Percentiles rank a stretch among this genome's conserved stretches.
phyloP scores from a whole-genome alignment of 2,888 invertebrate genomes.

The Zygaena filipendulae region DNA sequence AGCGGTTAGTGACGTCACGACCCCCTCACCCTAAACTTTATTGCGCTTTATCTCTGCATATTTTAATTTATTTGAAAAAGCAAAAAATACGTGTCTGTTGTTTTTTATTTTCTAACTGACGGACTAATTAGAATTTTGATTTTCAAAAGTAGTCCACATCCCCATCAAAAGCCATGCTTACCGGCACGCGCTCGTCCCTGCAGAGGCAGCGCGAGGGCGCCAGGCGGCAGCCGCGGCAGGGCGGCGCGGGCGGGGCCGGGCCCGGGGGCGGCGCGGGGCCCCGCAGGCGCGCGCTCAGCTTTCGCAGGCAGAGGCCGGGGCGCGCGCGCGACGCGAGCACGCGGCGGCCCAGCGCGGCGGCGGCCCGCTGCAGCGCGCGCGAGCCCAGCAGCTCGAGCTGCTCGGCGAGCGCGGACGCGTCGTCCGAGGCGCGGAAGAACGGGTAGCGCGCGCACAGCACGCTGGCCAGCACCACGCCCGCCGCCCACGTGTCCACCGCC shows the following conservation, averaged over 20 bases:
- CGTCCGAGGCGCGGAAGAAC: slow-evolving; percentile 84
- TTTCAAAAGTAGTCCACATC: too few relatives aligned
- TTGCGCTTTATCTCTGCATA: too few relatives aligned
- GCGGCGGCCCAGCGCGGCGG: slow-evolving; percentile 67
- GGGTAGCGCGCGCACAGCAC: slow-evolving; percentile 84
- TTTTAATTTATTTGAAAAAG: too few relatives aligned
- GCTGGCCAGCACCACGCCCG: slow-evolving; percentile 80
- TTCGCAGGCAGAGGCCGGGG: slow-evolving; percentile 38
- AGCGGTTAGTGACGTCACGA: too few relatives aligned
- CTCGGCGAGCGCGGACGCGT: slow-evolving; percentile 80
- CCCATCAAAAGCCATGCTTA: too few relatives aligned
- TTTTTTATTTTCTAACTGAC: too few relatives aligned
- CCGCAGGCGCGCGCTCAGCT: slow-evolving; percentile 35
- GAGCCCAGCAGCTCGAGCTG: slow-evolving; percentile 84
- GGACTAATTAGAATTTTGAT: too few relatives aligned
- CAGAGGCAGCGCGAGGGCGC: slow-evolving; percentile 29
- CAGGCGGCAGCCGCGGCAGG: slow-evolving; percentile 17
- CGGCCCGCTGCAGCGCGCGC: slow-evolving; percentile 73
- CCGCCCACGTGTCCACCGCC: slow-evolving; percentile 91
- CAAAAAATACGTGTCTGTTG: too few relatives aligned
- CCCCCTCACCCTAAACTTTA: too few relatives aligned
- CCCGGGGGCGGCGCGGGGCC: slow-evolving; percentile 15
- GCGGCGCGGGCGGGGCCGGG: slow-evolving; percentile 9
- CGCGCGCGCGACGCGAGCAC: slow-evolving; percentile 29
- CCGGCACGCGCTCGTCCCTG: slow-evolving; percentile 24